Evolutionary conservation across 1,140 invertebrate genomes (phyloP), one percentile per base, ranked within the genome.

Genomic region (Cydia fagiglandana): DNA sequence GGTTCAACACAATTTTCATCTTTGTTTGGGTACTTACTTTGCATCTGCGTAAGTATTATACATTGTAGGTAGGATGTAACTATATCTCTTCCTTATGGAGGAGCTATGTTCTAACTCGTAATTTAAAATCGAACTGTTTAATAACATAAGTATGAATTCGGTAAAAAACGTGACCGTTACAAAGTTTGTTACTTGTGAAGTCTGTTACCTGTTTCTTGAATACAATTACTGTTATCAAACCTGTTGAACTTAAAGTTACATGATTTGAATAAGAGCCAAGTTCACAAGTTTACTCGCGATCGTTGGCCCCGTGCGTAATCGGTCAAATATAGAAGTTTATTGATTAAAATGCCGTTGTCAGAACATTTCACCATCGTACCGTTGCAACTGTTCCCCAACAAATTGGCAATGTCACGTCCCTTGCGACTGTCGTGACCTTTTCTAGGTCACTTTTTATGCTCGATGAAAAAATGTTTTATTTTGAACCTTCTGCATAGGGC

Each of bases 291-390:
- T 70, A 38, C 66, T 12, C 34, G 34, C 66, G 66, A 17, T 17
- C 66, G 34, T 70, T 45, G 66, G 12, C 66, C 20, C 66, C 66
- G 34, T 17, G 38, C 30, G 66, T 70, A 70, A 70, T 70, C 66
- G 66, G 66, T 70, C 66, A 70, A 70, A 70, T 41, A 70, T 70
- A 41, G 15, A 70, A 70, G 15, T 70, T 41, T 70, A 70, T 70
- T 70, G 30, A 38, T 70, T 41, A 4, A 38, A 70, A 45, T 45
- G 34, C 66, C 66, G 66, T 70, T 70, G 66, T 38, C 66, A 34
- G n/a, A 70, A 70, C 34, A 70, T 70, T 70, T 70, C 66, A 70
- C 66, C n/a, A 70, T 70, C 66, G 66, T 70, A 70, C 66, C 66
- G 66, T 41, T 70, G 34, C 66, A 38, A 38, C 30, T 41, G 66